Conservation (phyloP, 2,113 vertebrate genomes). For the Calcarius ornatus region DNA sequence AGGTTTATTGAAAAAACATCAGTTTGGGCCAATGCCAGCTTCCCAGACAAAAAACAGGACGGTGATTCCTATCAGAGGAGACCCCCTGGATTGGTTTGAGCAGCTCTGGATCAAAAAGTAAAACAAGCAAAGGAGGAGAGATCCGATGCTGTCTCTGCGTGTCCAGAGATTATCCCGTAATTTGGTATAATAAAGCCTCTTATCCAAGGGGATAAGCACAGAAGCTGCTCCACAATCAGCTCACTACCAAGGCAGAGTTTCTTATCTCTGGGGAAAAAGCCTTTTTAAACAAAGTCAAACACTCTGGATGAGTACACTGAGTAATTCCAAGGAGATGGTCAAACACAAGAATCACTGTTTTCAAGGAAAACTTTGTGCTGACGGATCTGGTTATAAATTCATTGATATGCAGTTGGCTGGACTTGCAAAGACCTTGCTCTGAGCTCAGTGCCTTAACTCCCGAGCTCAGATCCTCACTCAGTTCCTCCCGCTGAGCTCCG, state of each 20-base stretch:
- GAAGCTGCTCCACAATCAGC: not conserved
- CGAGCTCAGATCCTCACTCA: not conserved
- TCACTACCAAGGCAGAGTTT: not conserved
- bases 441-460: not conserved
- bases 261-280: not conserved
- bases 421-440: not conserved
- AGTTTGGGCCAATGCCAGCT: not conserved
- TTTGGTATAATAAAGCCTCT: conserved; percentile 15
- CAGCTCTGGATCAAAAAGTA: not conserved
- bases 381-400: not conserved
- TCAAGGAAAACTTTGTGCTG: not conserved
- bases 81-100: not conserved
- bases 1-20: not conserved
- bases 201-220: not conserved
- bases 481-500: not conserved
- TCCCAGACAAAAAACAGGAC: not conserved
- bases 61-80: not conserved
- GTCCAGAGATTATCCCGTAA: not conserved
- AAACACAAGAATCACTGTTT: not conserved
- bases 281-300: not conserved
- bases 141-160: not conserved
- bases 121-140: not conserved
- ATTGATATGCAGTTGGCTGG: not conserved
- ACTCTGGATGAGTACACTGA: not conserved
- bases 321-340: not conserved